Evolutionary conservation across 2,797 vertebrate species (phyloP), one percentile per base, ranked within the genome.

Genomic region (Corythornis leucogaster): DNA sequence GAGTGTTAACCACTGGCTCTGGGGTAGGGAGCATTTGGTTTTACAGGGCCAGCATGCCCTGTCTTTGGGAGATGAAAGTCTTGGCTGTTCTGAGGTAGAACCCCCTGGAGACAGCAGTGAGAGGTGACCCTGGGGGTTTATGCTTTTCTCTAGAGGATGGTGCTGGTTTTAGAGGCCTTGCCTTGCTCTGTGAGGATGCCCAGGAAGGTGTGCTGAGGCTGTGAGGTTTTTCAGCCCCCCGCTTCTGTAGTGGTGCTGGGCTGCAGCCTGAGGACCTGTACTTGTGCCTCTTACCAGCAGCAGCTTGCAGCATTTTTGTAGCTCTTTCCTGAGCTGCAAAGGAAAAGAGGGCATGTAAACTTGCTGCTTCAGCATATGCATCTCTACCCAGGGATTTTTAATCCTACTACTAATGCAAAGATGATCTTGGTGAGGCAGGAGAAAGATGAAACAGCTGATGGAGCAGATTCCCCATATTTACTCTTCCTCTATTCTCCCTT

Each of bases 351-450:
- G 25, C 31, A 43, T 13, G 1, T 18, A 42, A 54, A 85, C 40
- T n/a, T 77, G 45, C 86, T 76, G 24, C 53, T 63, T 91, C 85
- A 88, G 80, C 77, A 42, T 3, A 8, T 58, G 15, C 43, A 22
- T 48, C 40, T 46, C 42, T 79, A 38, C 61, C 69, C 3, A 5
- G 20, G 43, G 64, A 21, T 43, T 9, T 58, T 71, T 78, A 61
- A 62, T 80, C 51, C 35, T 45, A 2, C 15, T 66, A 57, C 83
- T 84, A 59, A 71, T 78, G 58, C 50, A 7, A 67, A 61, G 68
- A 48, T 62, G 88, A 69, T 61, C 38, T 26, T 71, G 58, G 45
- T 53, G 84, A 87, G 69, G 55, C 54, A 59, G 80, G 35, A 84
- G 31, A 76, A 89, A 80, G 9, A 51, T 2, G 2, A 50, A 91